Evolutionary conservation across 2,113 vertebrate genomes (phyloP), one percentile per base, ranked within the genome.

Genomic region (Vireo altiloquus): DNA sequence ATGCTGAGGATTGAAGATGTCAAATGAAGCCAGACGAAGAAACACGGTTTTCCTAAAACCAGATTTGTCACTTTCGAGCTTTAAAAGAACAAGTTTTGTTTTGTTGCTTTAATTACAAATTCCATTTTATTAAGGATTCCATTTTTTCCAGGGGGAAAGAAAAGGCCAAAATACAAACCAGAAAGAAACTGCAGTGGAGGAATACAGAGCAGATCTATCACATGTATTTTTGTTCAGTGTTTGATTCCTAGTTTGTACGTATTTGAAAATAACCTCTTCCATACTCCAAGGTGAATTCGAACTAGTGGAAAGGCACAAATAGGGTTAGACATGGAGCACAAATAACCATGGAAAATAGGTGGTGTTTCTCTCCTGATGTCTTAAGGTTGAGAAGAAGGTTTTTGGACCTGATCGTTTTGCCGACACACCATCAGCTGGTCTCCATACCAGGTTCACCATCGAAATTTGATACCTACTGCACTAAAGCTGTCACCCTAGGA

Each of bases 1-100:
- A 88, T 46, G 93, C 88, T 96, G 94, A 83, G 90, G 88, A 66
- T 87, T 47, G 92, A 90, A 86, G 86, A 44, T 95, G 95, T 78
- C 94, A 90, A 90, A 91, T 94, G 68, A 89, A 92, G 72, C 18
- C 92, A 93, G 64, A 4, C 60, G 14, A 74, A 96, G 54, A 50
- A 94, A 86, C 71, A 70, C 6, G 4, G 71, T 89, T 94, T 95
- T 88, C 83, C 64, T 75, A 77, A 92, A 81, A 63, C 1, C 76
- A 91, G 82, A 90, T 70, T 92, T 89, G 89, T 91, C 25, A 56
- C 2, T 94, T 78, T 74, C 66, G 72, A 90, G 85, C 79, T 92
- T 94, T 78, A 15, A 40, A 77, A 78, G 78, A 87, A 64, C 40
- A 74, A 89, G 63, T 69, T 92, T 78, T 89, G 54, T 86, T 94